phyloP scores from a whole-genome alignment of 2,113 vertebrate species.

The Cebus imitator region DNA sequence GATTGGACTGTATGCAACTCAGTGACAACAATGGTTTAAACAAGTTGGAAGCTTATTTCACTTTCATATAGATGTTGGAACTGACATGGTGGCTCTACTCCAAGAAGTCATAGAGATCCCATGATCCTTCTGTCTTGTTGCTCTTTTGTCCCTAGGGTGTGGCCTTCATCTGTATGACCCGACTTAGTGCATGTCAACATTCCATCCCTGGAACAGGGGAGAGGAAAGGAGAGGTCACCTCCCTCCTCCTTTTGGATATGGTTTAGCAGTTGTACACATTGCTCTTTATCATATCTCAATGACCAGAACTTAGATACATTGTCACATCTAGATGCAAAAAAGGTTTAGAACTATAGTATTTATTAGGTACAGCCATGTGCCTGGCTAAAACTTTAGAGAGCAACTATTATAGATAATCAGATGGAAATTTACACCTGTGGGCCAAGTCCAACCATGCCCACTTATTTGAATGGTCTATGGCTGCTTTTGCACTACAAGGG shows the following conservation, averaged over 20 bases:
- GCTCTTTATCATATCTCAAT: neutral
- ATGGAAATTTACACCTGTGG: neutral
- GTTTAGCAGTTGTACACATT: neutral
- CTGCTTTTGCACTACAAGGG: neutral
- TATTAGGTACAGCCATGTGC: neutral
- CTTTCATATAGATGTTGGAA: neutral
- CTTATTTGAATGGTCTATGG: neutral
- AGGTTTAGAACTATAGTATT: neutral
- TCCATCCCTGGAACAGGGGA: neutral
- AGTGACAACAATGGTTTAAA: neutral
- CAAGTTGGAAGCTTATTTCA: neutral
- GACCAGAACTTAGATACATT: neutral
- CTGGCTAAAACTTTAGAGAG: neutral
- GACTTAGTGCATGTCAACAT: neutral
- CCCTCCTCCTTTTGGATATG: neutral
- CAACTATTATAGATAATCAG: neutral
- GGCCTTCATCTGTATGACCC: neutral
- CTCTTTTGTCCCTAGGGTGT: neutral
- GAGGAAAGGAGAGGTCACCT: neutral
- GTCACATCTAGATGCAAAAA: neutral
- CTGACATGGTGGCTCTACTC: neutral
- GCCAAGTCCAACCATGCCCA: neutral
- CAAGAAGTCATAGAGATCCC: neutral
- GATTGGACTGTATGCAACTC: neutral
- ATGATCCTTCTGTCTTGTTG: neutral